Percentiles rank a stretch among this genome's conserved stretches.
Evolutionary conservation across 2,888 invertebrate species (phyloP).

Genomic region (Tanypteryx hageni): DNA sequence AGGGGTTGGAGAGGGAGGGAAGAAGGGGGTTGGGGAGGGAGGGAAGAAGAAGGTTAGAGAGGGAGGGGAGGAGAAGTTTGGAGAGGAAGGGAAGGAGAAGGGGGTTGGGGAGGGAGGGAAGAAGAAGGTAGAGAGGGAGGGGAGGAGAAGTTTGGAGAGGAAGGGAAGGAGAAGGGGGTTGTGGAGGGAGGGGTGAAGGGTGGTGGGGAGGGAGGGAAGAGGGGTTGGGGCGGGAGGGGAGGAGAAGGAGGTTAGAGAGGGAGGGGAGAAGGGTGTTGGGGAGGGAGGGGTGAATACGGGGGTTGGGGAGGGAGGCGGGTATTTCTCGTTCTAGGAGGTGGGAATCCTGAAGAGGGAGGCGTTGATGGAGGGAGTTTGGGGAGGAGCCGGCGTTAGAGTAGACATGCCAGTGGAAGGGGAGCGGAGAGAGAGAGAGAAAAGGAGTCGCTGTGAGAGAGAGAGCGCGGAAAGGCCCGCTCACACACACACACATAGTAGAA

Average conservation of each 20-base stretch:
- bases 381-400: slow-evolving; percentile 67
- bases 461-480: background rate
- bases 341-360: slow-evolving; percentile 67
- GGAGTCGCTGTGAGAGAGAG: slow-evolving; percentile 59
- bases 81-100: too few species aligned
- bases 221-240: too few species aligned
- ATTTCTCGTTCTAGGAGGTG: slow-evolving; percentile 9
- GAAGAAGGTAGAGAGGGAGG: too few species aligned
- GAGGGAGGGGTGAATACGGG: background rate
- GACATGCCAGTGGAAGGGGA: background rate
- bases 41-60: background rate
- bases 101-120: background rate
- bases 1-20: background rate
- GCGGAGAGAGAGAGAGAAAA: background rate
- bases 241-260: background rate
- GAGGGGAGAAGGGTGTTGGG: background rate
- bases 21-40: background rate
- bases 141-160: too few species aligned
- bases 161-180: too few species aligned
- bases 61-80: too few species aligned
- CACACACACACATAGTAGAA: slow-evolving; percentile 40
- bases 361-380: slow-evolving; percentile 67
- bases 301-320: background rate
- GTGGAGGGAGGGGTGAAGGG: too few species aligned
- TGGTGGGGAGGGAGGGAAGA: background rate